These are phyloP conservation scores for Xylota sylvarum DNA, from an alignment of 2,888 invertebrate species.

Conservation along the genomic window DNA sequence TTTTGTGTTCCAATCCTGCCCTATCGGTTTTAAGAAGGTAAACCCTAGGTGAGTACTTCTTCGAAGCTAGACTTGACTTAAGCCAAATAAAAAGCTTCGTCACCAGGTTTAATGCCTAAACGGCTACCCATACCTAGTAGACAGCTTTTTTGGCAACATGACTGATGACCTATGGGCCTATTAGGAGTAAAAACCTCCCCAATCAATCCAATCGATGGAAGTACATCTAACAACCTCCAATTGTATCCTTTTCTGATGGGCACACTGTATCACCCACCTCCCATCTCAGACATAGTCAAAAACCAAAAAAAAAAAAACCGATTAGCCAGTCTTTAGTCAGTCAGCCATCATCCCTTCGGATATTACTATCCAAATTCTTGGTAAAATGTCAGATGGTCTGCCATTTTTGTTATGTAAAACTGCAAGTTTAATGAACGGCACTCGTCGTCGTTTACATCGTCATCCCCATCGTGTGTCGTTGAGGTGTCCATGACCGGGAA, in stretches of 20 bases:
- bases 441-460: conserved; percentile 35
- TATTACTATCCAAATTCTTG: conserved; percentile 2
- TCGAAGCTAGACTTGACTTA: too few relatives aligned
- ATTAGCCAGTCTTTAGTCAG: conserved; percentile 53
- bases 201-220: too few relatives aligned
- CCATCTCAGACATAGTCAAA: not conserved
- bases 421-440: conserved; percentile 66
- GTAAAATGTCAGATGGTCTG: conserved; percentile 4
- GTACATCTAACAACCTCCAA: not conserved
- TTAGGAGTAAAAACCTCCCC: too few relatives aligned
- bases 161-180: too few relatives aligned
- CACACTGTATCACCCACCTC: conserved; percentile 8
- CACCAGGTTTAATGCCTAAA: too few relatives aligned
- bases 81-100: too few relatives aligned
- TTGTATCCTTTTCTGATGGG: not conserved
- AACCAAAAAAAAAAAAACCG: conserved; percentile 17
- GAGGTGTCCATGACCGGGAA: conserved; percentile 42
- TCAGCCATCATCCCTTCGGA: conserved; percentile 50
- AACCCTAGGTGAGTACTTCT: too few relatives aligned
- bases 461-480: conserved; percentile 13
- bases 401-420: conserved; percentile 34
- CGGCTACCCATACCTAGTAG: too few relatives aligned
- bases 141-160: too few relatives aligned
- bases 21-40: too few relatives aligned
- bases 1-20: too few relatives aligned